Percentiles rank a stretch among this genome's conserved stretches.
phyloP scores from a whole-genome alignment of 2,113 vertebrate species.

The Trochalopteron elliotii region DNA sequence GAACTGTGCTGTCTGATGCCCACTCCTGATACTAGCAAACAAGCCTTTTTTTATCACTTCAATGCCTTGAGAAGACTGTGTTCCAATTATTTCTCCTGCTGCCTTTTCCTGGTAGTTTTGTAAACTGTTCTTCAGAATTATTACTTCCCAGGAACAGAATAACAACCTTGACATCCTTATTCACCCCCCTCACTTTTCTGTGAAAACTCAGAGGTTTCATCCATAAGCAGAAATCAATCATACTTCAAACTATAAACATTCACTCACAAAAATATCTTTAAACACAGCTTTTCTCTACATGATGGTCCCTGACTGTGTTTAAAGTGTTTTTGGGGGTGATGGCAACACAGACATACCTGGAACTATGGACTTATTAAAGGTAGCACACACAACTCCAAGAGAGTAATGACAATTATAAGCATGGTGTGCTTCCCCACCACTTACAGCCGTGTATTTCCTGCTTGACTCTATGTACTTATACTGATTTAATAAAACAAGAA shows the following conservation, averaged over 20 bases:
- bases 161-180: background rate
- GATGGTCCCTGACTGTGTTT: background rate
- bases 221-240: background rate
- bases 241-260: background rate
- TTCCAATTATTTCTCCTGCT: background rate
- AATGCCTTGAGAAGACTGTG: background rate
- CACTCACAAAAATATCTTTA: background rate
- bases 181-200: background rate
- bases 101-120: background rate
- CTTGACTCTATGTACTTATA: background rate
- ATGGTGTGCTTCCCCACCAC: background rate
- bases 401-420: background rate
- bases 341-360: background rate
- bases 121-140: background rate
- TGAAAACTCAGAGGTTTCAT: background rate
- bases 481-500: background rate
- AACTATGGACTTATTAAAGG: background rate
- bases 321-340: background rate
- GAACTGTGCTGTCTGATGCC: background rate
- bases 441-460: background rate
- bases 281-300: background rate
- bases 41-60: background rate
- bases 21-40: background rate
- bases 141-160: background rate
- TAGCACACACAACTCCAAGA: fast-evolving